Percentiles rank a stretch among this genome's conserved stretches.
phyloP scores from a whole-genome alignment of 2,113 vertebrate species.

The Dissostichus mawsoni region DNA sequence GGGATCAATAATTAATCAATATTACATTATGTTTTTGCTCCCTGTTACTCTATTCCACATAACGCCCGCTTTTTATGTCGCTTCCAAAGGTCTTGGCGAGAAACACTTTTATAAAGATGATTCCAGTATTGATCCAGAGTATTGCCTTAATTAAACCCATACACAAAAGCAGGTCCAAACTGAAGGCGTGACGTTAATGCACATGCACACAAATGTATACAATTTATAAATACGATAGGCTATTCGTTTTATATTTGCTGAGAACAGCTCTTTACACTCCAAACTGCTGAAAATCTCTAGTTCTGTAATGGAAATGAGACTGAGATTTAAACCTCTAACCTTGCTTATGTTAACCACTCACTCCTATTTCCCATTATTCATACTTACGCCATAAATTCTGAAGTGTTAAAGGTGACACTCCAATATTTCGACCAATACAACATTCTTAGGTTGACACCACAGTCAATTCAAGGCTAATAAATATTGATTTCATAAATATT shows the following conservation, averaged over 20 bases:
- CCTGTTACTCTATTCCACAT: background rate
- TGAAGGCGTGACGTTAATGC: background rate
- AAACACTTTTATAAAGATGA: constrained; percentile 15
- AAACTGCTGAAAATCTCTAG: background rate
- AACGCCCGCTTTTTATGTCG: background rate
- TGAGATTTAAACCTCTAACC: constrained; percentile 4
- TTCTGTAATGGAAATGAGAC: background rate
- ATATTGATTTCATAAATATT: constrained; percentile 65
- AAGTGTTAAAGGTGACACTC: constrained; percentile 43
- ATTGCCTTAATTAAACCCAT: background rate
- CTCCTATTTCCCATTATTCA: constrained; percentile 11
- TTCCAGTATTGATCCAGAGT: constrained; percentile 14
- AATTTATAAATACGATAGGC: background rate
- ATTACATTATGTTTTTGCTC: constrained; percentile 14
- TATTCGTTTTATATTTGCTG: constrained; percentile 4
- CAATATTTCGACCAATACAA: constrained; percentile 51
- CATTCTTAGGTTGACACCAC: constrained; percentile 50
- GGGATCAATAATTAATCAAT: constrained; percentile 4
- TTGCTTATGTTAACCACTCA: constrained; percentile 7
- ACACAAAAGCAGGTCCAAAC: background rate
- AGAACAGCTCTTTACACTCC: background rate
- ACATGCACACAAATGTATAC: background rate
- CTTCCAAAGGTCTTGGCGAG: constrained; percentile 1
- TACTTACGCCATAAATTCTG: constrained; percentile 48
- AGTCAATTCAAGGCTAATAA: constrained; percentile 62